phyloP scores from a whole-genome alignment of 2,888 invertebrate species.

The Drosophila nigritarsus region DNA sequence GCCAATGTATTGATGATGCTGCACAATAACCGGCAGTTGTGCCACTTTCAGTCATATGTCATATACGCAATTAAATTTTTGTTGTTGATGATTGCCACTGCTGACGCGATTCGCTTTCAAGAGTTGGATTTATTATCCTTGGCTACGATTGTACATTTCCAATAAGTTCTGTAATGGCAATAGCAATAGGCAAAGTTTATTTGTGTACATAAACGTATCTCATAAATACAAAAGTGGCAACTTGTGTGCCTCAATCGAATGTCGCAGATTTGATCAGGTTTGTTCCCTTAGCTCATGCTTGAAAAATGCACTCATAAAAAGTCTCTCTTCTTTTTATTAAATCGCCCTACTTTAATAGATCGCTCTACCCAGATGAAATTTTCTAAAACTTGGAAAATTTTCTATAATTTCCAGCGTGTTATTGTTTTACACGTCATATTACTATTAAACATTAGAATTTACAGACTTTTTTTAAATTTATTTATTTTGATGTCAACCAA shows the following conservation, averaged over 20 bases:
- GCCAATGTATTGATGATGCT: not conserved
- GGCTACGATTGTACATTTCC: not conserved
- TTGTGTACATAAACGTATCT: slow-evolving; percentile 5
- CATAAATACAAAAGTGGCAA: not conserved
- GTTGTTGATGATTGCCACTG: not conserved
- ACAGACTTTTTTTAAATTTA: too few relatives aligned
- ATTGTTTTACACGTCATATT: too few relatives aligned
- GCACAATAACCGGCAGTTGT: not conserved
- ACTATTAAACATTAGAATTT: too few relatives aligned
- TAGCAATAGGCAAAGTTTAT: slow-evolving; percentile 10
- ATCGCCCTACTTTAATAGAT: not conserved
- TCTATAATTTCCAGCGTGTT: not conserved
- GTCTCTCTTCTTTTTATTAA: too few relatives aligned
- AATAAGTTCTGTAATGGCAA: not conserved
- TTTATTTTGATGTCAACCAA: too few relatives aligned
- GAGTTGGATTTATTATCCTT: slow-evolving; percentile 15
- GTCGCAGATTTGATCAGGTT: slow-evolving; percentile 3
- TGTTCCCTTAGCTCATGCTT: not conserved
- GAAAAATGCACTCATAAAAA: not conserved
- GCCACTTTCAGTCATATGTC: slow-evolving; percentile 19
- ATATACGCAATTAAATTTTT: slow-evolving; percentile 36
- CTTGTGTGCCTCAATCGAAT: slow-evolving; percentile 9
- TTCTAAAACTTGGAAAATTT: not conserved
- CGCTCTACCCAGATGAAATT: too few relatives aligned
- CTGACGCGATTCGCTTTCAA: slow-evolving; percentile 39